phyloP scores from a whole-genome alignment of 2,888 invertebrate species.

The Drosophila lutescens region DNA sequence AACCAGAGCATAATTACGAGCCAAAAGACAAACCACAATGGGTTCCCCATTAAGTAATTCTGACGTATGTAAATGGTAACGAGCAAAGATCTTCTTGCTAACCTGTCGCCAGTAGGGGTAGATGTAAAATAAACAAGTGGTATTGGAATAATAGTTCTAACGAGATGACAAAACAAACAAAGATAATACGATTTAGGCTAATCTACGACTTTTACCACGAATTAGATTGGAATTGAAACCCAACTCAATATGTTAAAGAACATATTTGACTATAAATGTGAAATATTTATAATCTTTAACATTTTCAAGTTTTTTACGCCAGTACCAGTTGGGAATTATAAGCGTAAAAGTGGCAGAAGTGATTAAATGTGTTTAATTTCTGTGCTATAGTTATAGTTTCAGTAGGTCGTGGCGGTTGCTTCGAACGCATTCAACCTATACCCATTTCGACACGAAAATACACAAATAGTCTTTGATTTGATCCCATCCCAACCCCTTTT shows the following conservation, averaged over 20 bases:
- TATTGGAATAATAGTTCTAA: background rate
- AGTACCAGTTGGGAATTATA: too few relatives aligned
- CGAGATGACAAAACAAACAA: background rate
- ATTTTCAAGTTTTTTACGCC: too few relatives aligned
- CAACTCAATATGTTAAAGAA: too few relatives aligned
- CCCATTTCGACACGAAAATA: background rate
- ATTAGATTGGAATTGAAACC: too few relatives aligned
- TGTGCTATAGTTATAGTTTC: too few relatives aligned
- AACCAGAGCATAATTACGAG: conserved; percentile 10
- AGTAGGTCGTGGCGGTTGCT: background rate
- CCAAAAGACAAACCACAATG: conserved; percentile 15
- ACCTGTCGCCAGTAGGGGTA: background rate
- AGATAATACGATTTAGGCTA: background rate
- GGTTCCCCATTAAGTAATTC: conserved; percentile 3
- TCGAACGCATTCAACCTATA: background rate
- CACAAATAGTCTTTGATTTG: background rate
- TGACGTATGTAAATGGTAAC: background rate
- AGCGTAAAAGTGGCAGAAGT: too few relatives aligned
- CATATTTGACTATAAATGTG: too few relatives aligned
- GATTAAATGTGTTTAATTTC: too few relatives aligned
- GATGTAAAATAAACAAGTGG: background rate
- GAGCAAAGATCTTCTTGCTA: background rate
- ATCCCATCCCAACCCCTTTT: background rate
- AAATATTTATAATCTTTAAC: too few relatives aligned
- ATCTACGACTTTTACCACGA: too few relatives aligned